phyloP scores from a whole-genome alignment of 2,888 invertebrate species.

The Hoplodrina blanda region DNA sequence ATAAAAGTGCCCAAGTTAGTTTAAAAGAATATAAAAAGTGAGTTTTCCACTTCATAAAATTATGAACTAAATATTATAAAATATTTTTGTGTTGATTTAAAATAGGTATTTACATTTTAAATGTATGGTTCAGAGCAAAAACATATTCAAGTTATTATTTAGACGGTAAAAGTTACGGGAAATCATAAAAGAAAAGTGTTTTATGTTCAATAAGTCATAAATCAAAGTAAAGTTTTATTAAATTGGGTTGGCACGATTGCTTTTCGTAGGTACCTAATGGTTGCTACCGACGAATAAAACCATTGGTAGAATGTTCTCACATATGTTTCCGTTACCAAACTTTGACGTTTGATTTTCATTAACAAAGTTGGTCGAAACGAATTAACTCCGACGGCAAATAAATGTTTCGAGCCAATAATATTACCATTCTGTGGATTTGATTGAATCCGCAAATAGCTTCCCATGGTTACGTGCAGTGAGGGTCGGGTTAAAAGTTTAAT shows the following conservation, averaged over 20 bases:
- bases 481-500: conserved; percentile 62
- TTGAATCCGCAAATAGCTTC: conserved; percentile 89
- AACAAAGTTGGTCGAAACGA: conserved; percentile 64
- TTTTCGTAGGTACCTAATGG: conserved; percentile 7
- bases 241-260: conserved; percentile 31
- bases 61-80: too few species aligned
- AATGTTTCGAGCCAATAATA: conserved; percentile 81
- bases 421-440: conserved; percentile 86
- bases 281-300: conserved; percentile 17
- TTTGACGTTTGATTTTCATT: conserved; percentile 65
- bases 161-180: neutral
- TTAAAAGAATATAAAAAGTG: neutral
- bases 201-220: conserved; percentile 27
- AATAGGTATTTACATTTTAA: too few species aligned
- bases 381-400: conserved; percentile 69
- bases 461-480: conserved; percentile 78
- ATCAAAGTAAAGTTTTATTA: conserved; percentile 40
- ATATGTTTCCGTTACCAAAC: conserved; percentile 45
- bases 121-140: neutral
- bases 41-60: too few species aligned
- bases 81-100: too few species aligned
- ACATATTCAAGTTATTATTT: neutral
- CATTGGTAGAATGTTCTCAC: conserved; percentile 35
- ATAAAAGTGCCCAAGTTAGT: too few species aligned
- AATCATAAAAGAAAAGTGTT: conserved; percentile 1